Conservation (phyloP, 2,888 invertebrate genomes). For the Drosophila kambysellisi region DNA sequence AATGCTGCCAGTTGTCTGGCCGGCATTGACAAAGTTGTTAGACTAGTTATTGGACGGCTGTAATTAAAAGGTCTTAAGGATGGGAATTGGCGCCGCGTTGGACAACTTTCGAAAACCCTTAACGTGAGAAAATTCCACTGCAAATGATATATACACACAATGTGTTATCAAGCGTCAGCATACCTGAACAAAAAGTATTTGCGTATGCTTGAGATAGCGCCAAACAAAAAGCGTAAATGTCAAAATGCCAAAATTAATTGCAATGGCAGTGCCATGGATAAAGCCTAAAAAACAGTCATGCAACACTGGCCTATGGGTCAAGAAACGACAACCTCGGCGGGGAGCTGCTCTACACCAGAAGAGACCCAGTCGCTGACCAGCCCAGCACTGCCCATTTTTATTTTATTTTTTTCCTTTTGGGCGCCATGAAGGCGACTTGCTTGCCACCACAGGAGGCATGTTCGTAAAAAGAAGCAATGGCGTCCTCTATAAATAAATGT, state of each 20-base stretch:
- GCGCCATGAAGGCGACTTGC: slow-evolving; percentile 52
- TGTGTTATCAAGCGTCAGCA: slow-evolving; percentile 71
- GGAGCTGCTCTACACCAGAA: slow-evolving; percentile 1
- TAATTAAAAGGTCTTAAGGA: slow-evolving; percentile 64
- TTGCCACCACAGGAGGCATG: slow-evolving; percentile 33
- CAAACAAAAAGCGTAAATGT: slow-evolving; percentile 76
- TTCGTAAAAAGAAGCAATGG: slow-evolving; percentile 15
- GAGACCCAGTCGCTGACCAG: slow-evolving; percentile 46
- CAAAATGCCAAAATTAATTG: slow-evolving; percentile 82
- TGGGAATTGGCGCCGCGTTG: slow-evolving; percentile 47
- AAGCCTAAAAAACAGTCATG: slow-evolving; percentile 52
- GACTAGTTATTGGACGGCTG: slow-evolving; percentile 47
- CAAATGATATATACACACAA: slow-evolving; percentile 71
- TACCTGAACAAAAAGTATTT: slow-evolving; percentile 75
- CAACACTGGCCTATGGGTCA: slow-evolving; percentile 60
- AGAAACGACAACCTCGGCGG: slow-evolving; percentile 42
- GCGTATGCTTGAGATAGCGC: slow-evolving; percentile 72
- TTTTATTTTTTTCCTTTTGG: slow-evolving; percentile 34
- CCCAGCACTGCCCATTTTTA: slow-evolving; percentile 67
- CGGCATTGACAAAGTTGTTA: slow-evolving; percentile 47
- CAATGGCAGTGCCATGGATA: slow-evolving; percentile 77
- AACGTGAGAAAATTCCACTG: slow-evolving; percentile 76
- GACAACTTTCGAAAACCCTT: slow-evolving; percentile 58
- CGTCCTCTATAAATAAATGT: slow-evolving; percentile 1
- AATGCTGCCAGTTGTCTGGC: slow-evolving; percentile 52